These are phyloP conservation scores for Eurois occulta DNA, from an alignment of 2,888 invertebrate species.

Conservation along the genomic window DNA sequence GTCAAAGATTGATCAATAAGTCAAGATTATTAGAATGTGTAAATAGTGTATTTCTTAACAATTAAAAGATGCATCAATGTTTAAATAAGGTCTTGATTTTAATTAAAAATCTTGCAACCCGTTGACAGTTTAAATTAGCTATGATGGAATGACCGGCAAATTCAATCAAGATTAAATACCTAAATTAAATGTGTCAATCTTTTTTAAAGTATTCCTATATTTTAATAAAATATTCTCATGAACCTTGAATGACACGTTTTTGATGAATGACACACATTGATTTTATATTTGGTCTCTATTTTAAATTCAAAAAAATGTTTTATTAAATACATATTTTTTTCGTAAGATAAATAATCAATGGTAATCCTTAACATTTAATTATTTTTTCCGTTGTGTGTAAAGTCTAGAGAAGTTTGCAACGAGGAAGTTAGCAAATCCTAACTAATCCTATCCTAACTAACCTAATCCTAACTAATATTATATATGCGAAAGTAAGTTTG, in stretches of 20 bases:
- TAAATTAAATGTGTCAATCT: conserved; percentile 16
- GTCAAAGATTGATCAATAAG: background rate
- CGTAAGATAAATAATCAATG: too few relatives aligned
- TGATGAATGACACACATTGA: background rate
- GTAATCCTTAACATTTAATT: too few relatives aligned
- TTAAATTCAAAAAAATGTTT: background rate
- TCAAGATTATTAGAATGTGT: background rate
- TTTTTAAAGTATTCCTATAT: background rate
- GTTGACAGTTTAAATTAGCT: conserved; percentile 2
- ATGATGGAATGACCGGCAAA: conserved; percentile 22
- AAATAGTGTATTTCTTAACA: background rate
- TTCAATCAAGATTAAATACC: conserved; percentile 16
- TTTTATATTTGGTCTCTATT: background rate
- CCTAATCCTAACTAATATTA: too few relatives aligned
- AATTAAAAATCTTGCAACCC: conserved; percentile 4
- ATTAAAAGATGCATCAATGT: conserved; percentile 7
- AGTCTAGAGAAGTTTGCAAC: background rate
- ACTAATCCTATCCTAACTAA: too few relatives aligned
- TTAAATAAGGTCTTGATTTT: background rate
- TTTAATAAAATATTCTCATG: background rate
- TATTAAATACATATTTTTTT: background rate
- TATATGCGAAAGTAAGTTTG: too few relatives aligned
- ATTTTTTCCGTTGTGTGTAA: background rate
- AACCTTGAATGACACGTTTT: background rate
- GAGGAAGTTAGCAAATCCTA: background rate